Base-by-base conservation (phyloP, 1,140 invertebrate genomes). In the Caenorhabditis brenneri region DNA sequence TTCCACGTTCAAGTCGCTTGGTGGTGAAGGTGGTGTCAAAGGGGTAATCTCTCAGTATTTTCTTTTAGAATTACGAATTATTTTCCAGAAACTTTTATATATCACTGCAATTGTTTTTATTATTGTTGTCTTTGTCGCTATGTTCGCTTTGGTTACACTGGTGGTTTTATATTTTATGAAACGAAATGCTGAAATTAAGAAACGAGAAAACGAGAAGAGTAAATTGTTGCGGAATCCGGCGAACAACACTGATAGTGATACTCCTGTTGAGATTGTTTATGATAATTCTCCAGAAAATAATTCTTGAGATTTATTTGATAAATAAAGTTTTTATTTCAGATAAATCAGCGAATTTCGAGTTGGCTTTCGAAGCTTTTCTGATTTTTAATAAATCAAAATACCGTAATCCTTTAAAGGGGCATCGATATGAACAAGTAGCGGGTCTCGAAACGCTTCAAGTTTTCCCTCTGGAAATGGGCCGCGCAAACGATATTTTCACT, bases 221-320 rank as follows among this genome's bases (percentile, higher is more conserved):
- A 74, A 74, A 12, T 24, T 74, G 22, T 24, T 74, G 36, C 19
- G 65, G 15, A 74, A 74, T 74, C 65, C 65, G 4, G 36, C 65
- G 2, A 74, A 74, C 22, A 74, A 74, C 24, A 42, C 36, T 15
- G 36, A 42, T 10, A 46, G 46, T 42, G 65, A 74, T 24, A 31
- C 65, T 12, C 33, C 65, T 42, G 65, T 74, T 5, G 65, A 74
- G 24, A 74, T 74, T 10, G n/a, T 74, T 74, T 74, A 74, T n/a
- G 65, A 74, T 10, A 27, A 22, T 24, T 10, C 65, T 74, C 33
- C 65, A 24, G 36, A 74, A 10, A 42, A 42, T 74, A 42, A 42
- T 42, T n/a, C 7, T 19, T 74, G 15, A 74, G n/a, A n/a, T n/a
- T n/a, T n/a, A n/a, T n/a, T n/a, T n/a, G n/a, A n/a, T n/a, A n/a